Evolutionary conservation across 1,140 invertebrate genomes (phyloP), one percentile per base, ranked within the genome.

Genomic region (Drosophila sp.): DNA sequence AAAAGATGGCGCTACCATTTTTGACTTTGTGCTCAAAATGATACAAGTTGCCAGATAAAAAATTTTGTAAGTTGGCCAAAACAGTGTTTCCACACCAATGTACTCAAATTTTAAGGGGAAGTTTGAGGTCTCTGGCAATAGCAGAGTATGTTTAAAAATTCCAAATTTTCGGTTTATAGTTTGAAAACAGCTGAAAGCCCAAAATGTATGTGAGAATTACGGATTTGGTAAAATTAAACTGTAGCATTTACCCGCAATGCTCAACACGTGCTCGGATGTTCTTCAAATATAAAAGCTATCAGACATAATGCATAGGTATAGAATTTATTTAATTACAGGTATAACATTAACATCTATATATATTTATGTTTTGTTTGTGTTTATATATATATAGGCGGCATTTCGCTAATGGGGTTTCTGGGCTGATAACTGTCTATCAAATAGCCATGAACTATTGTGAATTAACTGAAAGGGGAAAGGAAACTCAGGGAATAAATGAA

Each of bases 261-360:
- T 21, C 1, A 21, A 21, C 38, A 14, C 9, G 34, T 8, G 4
- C 34, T 18, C 64, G 32, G 29, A 21, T 40, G 41, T 51, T 61
- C 4, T 29, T 32, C 4, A 18, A 38, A 36, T 56, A 11, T 16
- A 16, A 65, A 41, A 65, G 58, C 34, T 25, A 14, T 3, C 34
- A 34, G 27, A 57, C 41, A 61, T 76, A 75, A 76, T 87, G 71
- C 75, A 87, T 87, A 87, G 79, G 75, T 87, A 87, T 87, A 87
- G 82, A 87, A 89, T 87, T 87, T 87, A 87, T 87, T 87, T 87
- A 89, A 76, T 87, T 87, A 87, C 82, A 87, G 67, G 63, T 87
- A 87, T 87, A 87, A 87, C 82, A 87, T 87, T 87, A 86, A 86
- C 81, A 87, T 87, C 82, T 89, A 87, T 87, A 89, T 86, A 86